Evolutionary conservation across 1,140 invertebrate species (phyloP).

Genomic region (Geopemphigus sp.): DNA sequence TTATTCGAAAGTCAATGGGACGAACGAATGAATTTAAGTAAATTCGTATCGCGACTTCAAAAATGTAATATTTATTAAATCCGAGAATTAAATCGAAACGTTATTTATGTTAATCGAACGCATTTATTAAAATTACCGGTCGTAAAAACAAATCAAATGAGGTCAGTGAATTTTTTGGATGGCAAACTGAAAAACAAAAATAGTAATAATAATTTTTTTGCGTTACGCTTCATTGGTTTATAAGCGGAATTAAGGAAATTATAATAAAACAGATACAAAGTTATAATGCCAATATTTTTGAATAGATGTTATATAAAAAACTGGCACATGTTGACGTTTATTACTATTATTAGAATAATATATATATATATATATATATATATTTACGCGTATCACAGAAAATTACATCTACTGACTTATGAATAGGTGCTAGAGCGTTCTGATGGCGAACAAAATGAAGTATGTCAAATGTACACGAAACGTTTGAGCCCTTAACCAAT

Average conservation of each 20-base stretch:
- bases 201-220: conserved; percentile 1
- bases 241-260: neutral
- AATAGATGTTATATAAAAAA: neutral
- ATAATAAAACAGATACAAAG: neutral
- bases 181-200: neutral
- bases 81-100: neutral
- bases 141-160: neutral
- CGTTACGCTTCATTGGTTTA: neutral
- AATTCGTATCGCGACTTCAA: neutral
- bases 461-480: neutral
- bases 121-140: neutral
- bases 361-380: neutral
- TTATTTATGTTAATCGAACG: neutral
- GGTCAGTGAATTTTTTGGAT: neutral
- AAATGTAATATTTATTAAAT: neutral
- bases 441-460: conserved; percentile 1
- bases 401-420: conserved; percentile 30
- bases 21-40: neutral
- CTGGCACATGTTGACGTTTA: conserved; percentile 20
- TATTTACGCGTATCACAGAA: conserved; percentile 28
- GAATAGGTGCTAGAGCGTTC: conserved; percentile 23
- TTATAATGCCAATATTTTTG: neutral
- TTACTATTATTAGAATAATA: conserved; percentile 21
- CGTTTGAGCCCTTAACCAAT: conserved; percentile 7
- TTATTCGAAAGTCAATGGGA: neutral